Percentiles rank a stretch among this genome's conserved stretches.
phyloP scores from a whole-genome alignment of 2,888 invertebrate genomes.

The Sarcophaga carnaria region DNA sequence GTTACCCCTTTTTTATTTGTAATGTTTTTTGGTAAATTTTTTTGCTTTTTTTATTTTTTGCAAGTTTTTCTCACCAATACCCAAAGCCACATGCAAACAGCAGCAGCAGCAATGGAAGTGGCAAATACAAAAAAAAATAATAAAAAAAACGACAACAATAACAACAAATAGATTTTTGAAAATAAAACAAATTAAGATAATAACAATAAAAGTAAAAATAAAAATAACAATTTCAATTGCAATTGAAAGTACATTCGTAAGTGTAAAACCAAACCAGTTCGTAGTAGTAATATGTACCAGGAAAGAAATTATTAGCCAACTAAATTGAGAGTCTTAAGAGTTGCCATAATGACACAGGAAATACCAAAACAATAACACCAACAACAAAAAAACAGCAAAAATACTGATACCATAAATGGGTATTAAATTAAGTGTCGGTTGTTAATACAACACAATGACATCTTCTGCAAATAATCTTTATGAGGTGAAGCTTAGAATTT shows the following conservation, averaged over 20 bases:
- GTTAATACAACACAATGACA: too few species aligned
- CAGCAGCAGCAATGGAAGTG: conserved; percentile 4
- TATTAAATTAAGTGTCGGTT: too few species aligned
- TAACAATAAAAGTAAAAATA: conserved; percentile 69
- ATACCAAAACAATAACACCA: not conserved
- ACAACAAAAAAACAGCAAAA: too few species aligned
- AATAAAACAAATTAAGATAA: conserved; percentile 68
- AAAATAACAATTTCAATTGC: conserved; percentile 65
- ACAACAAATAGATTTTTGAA: conserved; percentile 34
- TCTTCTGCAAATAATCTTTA: too few species aligned
- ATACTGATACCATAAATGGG: not conserved
- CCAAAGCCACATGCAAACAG: conserved; percentile 64
- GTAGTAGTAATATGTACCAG: conserved; percentile 40
- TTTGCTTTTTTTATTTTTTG: conserved; percentile 28
- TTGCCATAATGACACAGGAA: conserved; percentile 23
- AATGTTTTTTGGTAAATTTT: not conserved
- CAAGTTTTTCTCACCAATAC: conserved; percentile 38
- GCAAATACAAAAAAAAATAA: too few species aligned
- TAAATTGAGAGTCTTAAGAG: conserved; percentile 22
- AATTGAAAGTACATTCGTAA: conserved; percentile 59
- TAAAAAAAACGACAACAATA: conserved; percentile 10
- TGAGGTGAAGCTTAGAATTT: too few species aligned
- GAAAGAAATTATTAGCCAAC: conserved; percentile 19
- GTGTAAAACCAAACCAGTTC: conserved; percentile 41
- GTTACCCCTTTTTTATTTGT: conserved; percentile 6